phyloP scores from a whole-genome alignment of 2,888 invertebrate species.

The Formica aserva region DNA sequence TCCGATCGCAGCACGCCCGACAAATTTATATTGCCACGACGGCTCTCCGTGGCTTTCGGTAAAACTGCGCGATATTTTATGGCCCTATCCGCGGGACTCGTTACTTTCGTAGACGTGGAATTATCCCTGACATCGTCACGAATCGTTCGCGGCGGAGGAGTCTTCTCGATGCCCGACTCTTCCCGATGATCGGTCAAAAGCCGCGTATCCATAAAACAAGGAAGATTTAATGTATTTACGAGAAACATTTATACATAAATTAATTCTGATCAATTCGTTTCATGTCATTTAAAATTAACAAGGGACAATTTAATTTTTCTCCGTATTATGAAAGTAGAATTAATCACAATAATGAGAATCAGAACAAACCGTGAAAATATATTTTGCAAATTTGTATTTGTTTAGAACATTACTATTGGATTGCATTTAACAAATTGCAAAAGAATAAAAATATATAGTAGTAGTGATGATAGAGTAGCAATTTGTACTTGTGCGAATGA shows the following conservation, averaged over 20 bases:
- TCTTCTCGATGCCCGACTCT: background rate
- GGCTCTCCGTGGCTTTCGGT: constrained; percentile 67
- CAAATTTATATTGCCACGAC: constrained; percentile 78
- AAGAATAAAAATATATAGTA: background rate
- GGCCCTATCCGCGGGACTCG: constrained; percentile 79
- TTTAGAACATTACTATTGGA: background rate
- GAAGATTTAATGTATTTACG: background rate
- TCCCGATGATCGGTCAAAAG: constrained; percentile 1
- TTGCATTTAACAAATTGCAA: background rate
- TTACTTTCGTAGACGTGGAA: constrained; percentile 79
- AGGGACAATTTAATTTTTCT: background rate
- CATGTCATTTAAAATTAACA: background rate
- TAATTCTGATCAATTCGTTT: background rate
- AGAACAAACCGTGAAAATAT: background rate
- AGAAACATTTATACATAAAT: background rate
- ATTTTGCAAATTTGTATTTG: background rate
- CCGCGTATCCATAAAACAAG: background rate
- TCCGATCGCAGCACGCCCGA: constrained; percentile 70
- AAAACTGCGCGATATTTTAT: constrained; percentile 80
- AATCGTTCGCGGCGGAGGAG: constrained; percentile 50
- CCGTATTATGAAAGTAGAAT: background rate
- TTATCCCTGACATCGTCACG: constrained; percentile 82
- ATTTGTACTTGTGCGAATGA: background rate
- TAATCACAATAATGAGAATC: background rate
- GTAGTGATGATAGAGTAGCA: background rate